A percentile compares a stretch with the other conserved stretches of the same genome.
Conservation (phyloP, 2,113 vertebrate species). For the Turdus rufiventris region DNA sequence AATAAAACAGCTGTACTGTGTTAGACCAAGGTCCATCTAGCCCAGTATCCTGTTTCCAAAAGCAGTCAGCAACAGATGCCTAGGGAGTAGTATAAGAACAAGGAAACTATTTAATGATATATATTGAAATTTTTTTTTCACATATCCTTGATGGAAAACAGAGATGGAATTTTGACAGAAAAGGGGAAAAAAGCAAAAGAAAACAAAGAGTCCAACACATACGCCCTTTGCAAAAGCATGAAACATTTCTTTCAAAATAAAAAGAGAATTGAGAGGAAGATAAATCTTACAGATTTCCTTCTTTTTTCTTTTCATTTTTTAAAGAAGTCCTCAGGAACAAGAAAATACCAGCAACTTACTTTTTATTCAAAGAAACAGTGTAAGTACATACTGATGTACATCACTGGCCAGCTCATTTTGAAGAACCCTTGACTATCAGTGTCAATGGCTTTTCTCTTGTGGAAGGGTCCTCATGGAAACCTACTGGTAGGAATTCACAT, state of each 20-base stretch:
- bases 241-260: slow-evolving; percentile 22
- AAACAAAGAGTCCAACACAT: slow-evolving; percentile 14
- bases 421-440: not conserved
- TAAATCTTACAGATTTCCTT: not conserved
- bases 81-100: slow-evolving; percentile 56
- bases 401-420: not conserved
- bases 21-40: slow-evolving; percentile 27
- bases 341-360: not conserved
- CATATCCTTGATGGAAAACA: slow-evolving; percentile 1
- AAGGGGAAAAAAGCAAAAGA: not conserved
- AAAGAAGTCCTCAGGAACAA: not conserved
- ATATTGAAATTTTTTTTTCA: slow-evolving; percentile 33
- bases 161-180: slow-evolving; percentile 23
- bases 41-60: slow-evolving; percentile 49
- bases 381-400: not conserved
- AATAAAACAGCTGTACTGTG: slow-evolving; percentile 50
- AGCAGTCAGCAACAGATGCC: slow-evolving; percentile 32
- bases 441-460: not conserved
- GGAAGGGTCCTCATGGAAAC: not conserved
- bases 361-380: not conserved
- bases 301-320: not conserved
- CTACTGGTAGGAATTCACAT: not conserved
- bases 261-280: not conserved
- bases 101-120: slow-evolving; percentile 57
- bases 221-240: not conserved